Evolutionary conservation across 2,113 vertebrate genomes (phyloP), one percentile per base, ranked within the genome.

Genomic region (Sterrhoptilus dennistouni): DNA sequence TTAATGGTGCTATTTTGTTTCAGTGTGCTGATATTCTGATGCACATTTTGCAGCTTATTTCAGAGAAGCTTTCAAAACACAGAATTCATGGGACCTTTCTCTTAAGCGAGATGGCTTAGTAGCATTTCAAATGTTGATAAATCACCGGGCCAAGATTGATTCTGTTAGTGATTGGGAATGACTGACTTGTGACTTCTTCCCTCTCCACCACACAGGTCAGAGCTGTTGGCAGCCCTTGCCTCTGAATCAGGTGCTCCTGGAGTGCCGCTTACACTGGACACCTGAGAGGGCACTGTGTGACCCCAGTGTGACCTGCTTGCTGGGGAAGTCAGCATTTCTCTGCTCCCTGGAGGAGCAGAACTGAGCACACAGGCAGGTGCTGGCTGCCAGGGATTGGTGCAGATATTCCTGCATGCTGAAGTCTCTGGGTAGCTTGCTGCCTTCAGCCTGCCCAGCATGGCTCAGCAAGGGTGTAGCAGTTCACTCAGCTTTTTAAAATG

Each of bases 201-300:
- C 12, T 72, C 29, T 93, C 31, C 0, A 3, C 31, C 8, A 11
- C 3, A 2, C 42, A 70, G 61, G 27, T 66, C 70, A 61, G 89
- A 85, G 36, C 33, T 86, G 14, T 56, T 80, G 84, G 31, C 8
- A 78, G 0, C 10, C 23, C 7, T 77, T 47, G n/a, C 35, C 54
- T 77, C 61, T 54, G 28, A 38, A 83, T 6, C 3, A 25, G 24
- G 6, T 25, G 33, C 19, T 79, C 31, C 13, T 40, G 80, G 18
- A 12, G 11, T 49, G 20, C 25, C 14, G 31, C 78, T 87, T 74
- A 12, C 29, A 7, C 13, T 31, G 50, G 40, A 40, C 31, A 29
- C 8, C 5, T 1, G 0, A 4, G 38, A 33, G 63, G 14, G 3
- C 2, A 1, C 22, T 0, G 1, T 14, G 24, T 90, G 71, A 92